Conservation (phyloP, 2,888 invertebrate genomes). For the Drosophila neutralis region DNA sequence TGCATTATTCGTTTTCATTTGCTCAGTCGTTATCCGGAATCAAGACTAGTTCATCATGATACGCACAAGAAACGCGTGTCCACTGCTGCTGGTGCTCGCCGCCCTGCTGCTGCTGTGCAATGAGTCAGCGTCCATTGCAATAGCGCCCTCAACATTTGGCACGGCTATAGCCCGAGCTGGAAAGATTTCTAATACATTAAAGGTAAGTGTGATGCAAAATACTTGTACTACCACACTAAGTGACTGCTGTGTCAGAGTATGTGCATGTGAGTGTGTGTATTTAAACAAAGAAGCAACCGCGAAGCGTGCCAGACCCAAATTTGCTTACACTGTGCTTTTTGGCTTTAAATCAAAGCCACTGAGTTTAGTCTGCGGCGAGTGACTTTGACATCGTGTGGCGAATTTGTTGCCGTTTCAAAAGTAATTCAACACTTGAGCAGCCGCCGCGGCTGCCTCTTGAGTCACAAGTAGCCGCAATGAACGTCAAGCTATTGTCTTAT, state of each 20-base stretch:
- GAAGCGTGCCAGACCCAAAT: conserved; percentile 55
- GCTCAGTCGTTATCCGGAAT: conserved; percentile 44
- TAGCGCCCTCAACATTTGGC: conserved; percentile 85
- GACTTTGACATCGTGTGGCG: conserved; percentile 72
- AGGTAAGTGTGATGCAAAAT: conserved; percentile 77
- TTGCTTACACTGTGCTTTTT: conserved; percentile 43
- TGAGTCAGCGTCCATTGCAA: conserved; percentile 78
- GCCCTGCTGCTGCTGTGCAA: conserved; percentile 51
- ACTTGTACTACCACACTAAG: background rate
- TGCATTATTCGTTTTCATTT: conserved; percentile 69
- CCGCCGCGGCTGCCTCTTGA: conserved; percentile 19
- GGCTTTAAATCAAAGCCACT: conserved; percentile 51
- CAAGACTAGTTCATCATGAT: conserved; percentile 61
- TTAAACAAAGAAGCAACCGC: conserved; percentile 38
- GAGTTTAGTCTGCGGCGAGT: conserved; percentile 36
- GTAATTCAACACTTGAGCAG: conserved; percentile 53
- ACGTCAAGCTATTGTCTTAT: conserved; percentile 47
- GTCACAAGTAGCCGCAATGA: conserved; percentile 38
- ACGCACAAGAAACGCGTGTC: conserved; percentile 48
- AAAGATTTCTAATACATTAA: conserved; percentile 84
- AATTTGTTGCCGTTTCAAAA: conserved; percentile 61
- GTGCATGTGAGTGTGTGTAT: background rate
- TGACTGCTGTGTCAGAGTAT: background rate
- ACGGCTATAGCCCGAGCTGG: conserved; percentile 84
- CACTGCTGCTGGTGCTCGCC: conserved; percentile 38